Conservation (phyloP, 2,888 invertebrate species). For the Rugalucina vietnamica region DNA sequence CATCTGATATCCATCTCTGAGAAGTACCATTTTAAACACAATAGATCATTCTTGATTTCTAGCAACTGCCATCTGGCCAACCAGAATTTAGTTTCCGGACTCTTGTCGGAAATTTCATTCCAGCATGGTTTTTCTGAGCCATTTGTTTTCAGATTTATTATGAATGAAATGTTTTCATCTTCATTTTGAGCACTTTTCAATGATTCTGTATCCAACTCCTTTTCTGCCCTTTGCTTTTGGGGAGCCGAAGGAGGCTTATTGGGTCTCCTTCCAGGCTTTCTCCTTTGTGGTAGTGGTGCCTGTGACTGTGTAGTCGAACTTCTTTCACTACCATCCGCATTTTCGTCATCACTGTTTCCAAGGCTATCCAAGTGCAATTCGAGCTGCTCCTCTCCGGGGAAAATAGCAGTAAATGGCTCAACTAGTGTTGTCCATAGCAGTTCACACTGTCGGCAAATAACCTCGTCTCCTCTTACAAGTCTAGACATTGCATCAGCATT, state of each 20-base stretch:
- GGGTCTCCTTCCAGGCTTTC: neutral
- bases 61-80: conserved; percentile 32
- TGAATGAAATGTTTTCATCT: neutral
- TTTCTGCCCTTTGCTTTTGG: neutral
- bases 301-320: neutral
- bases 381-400: neutral
- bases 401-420: neutral
- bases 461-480: conserved; percentile 10
- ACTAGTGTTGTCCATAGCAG: conserved; percentile 8
- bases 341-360: neutral
- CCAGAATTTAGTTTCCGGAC: conserved; percentile 31
- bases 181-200: neutral
- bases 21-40: conserved; percentile 38
- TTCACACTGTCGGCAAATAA: conserved; percentile 38
- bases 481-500: conserved; percentile 48
- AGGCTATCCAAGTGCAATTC: neutral
- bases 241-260: neutral
- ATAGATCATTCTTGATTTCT: conserved; percentile 23
- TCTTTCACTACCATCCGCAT: neutral
- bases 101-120: conserved; percentile 9
- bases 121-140: conserved; percentile 15
- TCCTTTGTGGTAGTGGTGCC: neutral
- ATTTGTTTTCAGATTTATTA: neutral
- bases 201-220: neutral
- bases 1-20: neutral